phyloP scores from a whole-genome alignment of 2,888 invertebrate species.

The Drosophila trichaetosa region DNA sequence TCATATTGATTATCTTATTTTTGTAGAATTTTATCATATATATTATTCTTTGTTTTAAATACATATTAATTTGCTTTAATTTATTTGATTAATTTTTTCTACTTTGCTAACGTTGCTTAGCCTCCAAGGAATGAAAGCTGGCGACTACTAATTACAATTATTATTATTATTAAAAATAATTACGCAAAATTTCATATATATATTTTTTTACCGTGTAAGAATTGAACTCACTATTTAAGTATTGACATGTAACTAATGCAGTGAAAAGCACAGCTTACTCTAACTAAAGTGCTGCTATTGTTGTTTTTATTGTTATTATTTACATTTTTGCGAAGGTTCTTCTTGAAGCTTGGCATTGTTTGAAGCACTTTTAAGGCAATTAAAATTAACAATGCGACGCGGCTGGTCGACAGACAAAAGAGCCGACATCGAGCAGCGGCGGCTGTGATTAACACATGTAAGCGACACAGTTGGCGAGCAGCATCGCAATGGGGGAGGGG shows the following conservation, averaged over 20 bases:
- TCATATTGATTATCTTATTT: neutral
- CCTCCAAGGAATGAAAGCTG: neutral
- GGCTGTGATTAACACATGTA: slow-evolving; percentile 82
- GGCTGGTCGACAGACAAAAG: slow-evolving; percentile 61
- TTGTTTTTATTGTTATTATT: slow-evolving; percentile 19
- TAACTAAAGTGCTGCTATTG: slow-evolving; percentile 5
- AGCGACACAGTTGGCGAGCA: slow-evolving; percentile 68
- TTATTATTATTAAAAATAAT: neutral
- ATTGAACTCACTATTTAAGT: neutral
- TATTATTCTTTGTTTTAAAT: neutral
- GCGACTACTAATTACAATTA: neutral
- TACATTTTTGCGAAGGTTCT: slow-evolving; percentile 4
- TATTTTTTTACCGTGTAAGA: neutral
- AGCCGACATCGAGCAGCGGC: slow-evolving; percentile 48
- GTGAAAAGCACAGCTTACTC: slow-evolving; percentile 2
- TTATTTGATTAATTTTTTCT: neutral
- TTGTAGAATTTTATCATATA: neutral
- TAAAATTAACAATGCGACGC: slow-evolving; percentile 76
- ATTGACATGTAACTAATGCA: neutral
- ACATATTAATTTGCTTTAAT: neutral
- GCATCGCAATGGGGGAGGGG: slow-evolving; percentile 10
- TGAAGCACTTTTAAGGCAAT: slow-evolving; percentile 75
- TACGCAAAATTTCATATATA: neutral
- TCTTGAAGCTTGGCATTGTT: slow-evolving; percentile 53
- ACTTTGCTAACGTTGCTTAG: neutral